Evolutionary conservation across 2,797 vertebrate species (phyloP).

Genomic region (Tympanoctomys barrerae): DNA sequence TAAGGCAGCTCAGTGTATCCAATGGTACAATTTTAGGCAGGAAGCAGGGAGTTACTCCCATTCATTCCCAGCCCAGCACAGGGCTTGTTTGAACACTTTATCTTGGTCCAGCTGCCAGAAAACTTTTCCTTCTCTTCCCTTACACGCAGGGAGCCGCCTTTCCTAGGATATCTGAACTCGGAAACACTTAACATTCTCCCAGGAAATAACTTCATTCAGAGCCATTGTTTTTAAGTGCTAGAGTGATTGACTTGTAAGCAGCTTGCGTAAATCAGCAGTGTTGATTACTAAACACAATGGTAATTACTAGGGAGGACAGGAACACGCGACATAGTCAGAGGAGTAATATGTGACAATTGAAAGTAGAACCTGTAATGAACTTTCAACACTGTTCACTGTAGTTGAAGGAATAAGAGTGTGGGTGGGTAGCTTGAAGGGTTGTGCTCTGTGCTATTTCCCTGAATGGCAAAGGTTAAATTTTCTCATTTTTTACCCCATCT

Average conservation of each 20-base stretch:
- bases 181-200: conserved; percentile 85
- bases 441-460: not conserved
- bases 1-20: conserved; percentile 82
- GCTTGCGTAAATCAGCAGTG: conserved; percentile 82
- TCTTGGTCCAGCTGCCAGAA: conserved; percentile 85
- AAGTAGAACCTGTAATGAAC: conserved; percentile 41
- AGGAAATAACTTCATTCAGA: conserved; percentile 81
- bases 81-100: conserved; percentile 84
- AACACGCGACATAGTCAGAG: conserved; percentile 56
- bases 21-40: conserved; percentile 82
- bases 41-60: conserved; percentile 86
- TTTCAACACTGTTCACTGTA: not conserved
- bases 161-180: conserved; percentile 83
- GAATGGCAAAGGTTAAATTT: not conserved
- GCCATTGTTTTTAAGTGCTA: conserved; percentile 80
- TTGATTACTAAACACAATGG: conserved; percentile 84
- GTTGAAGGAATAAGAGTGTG: conserved; percentile 26
- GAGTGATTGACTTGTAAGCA: conserved; percentile 76
- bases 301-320: conserved; percentile 68
- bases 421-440: not conserved
- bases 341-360: conserved; percentile 55
- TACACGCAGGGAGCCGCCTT: conserved; percentile 81
- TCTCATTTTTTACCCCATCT: not conserved
- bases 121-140: conserved; percentile 87
- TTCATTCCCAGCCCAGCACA: conserved; percentile 81